Base-by-base conservation (phyloP, 2,113 vertebrate genomes). In the Cephalopholis sonnerati region DNA sequence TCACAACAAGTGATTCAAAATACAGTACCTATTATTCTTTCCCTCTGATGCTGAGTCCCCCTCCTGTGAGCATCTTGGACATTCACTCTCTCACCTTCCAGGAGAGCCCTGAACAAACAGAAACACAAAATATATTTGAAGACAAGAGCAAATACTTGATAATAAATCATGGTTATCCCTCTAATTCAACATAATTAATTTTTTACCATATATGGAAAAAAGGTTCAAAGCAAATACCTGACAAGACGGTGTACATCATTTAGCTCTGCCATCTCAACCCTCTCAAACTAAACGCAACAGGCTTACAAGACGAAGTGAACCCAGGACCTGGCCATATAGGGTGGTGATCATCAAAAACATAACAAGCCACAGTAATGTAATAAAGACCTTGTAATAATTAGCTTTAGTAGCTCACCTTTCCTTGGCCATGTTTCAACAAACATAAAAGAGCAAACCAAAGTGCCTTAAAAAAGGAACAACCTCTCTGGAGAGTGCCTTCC, bases 1-100 rank as follows among this genome's bases (percentile, higher is more conserved):
- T 75, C 41, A 51, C 55, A 65, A n/a, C 10, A 39, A 50, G 44
- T 32, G 7, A 1, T 24, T 69, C 41, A 20, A 9, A 58, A 24
- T 59, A 80, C 62, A 46, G 50, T 89, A 95, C 94, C 92, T 86
- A 93, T 92, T 67, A 89, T 82, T 89, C 94, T 92, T 85, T 96
- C 95, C 79, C 91, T 94, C 74, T 89, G 79, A 66, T 80, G 67
- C 44, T 94, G 93, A 75, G 95, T 94, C 27, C 84, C 93, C 91
- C 94, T 94, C 67, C 93, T 91, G 11, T 96, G 68, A 86, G 95
- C 88, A 87, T 97, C 96, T 2, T 96, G 64, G 82, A 96, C 88
- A 91, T 95, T 95, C 0, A 89, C 93, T 88, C 91, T 95, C 87
- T 98, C 96, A 59, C 96, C 97, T 94, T 99, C 97, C 85, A 99